phyloP scores from a whole-genome alignment of 2,797 vertebrate genomes.

The Tenualosa ilisha region DNA sequence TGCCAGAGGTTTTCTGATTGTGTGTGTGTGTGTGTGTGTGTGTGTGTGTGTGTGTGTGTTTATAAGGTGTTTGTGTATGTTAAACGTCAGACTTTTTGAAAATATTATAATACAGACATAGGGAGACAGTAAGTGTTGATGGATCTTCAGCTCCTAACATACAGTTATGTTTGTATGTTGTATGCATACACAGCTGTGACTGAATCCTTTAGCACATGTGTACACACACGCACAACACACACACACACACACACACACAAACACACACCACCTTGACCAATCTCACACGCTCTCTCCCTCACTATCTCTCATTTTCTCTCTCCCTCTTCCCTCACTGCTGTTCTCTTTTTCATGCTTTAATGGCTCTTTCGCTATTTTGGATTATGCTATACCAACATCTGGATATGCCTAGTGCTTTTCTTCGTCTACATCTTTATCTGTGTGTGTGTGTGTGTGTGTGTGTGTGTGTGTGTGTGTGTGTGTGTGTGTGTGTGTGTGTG shows the following conservation, averaged over 20 bases:
- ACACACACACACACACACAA: not conserved
- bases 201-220: not conserved
- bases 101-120: not conserved
- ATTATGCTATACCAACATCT: not conserved
- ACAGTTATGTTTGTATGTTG: not conserved
- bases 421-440: not conserved
- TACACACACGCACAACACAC: not conserved
- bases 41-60: not conserved
- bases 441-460: conserved; percentile 20
- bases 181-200: conserved; percentile 16
- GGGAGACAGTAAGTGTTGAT: not conserved
- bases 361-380: conserved; percentile 47
- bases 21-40: conserved; percentile 2
- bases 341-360: conserved; percentile 46
- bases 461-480: conserved; percentile 22
- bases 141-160: not conserved
- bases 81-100: not conserved
- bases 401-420: not conserved
- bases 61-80: not conserved
- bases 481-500: not conserved
- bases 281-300: not conserved
- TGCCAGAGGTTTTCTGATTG: not conserved
- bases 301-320: not conserved
- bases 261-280: not conserved
- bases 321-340: too few relatives aligned